phyloP scores from a whole-genome alignment of 2,797 vertebrate species.

The Chlorospingus flavigularis region DNA sequence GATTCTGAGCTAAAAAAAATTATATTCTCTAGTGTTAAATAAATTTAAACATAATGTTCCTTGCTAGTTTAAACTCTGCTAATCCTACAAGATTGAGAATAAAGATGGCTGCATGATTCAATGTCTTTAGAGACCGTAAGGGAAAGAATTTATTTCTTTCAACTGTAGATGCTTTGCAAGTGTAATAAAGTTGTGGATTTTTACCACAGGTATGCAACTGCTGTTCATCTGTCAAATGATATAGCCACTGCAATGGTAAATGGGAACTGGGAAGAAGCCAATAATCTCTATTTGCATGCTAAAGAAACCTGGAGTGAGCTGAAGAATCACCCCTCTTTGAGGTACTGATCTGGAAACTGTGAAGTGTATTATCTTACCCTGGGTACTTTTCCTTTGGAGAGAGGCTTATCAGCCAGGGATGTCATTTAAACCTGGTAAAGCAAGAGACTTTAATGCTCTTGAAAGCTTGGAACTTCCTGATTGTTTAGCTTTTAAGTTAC shows the following conservation, averaged over 20 bases:
- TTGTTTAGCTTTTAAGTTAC: neutral
- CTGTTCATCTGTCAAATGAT: constrained; percentile 83
- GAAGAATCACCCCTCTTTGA: constrained; percentile 77
- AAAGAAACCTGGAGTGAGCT: constrained; percentile 81
- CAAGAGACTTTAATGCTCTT: neutral
- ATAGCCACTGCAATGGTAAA: constrained; percentile 81
- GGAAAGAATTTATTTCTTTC: neutral
- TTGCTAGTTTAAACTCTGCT: neutral
- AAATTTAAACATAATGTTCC: neutral
- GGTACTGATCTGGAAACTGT: constrained; percentile 69
- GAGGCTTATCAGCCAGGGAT: neutral
- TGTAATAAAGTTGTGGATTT: neutral
- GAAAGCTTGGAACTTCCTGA: neutral
- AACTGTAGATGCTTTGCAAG: neutral
- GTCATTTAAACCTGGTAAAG: neutral
- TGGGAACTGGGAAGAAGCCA: constrained; percentile 87
- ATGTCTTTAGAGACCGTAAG: neutral
- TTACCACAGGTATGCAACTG: constrained; percentile 81
- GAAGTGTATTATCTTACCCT: neutral
- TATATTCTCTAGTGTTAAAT: neutral
- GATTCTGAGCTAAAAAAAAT: neutral
- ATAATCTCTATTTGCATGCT: constrained; percentile 78
- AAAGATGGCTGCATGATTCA: neutral
- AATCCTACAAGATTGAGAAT: neutral
- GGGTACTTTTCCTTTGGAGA: neutral